Evolutionary conservation across 2,888 invertebrate species (phyloP), one percentile per base, ranked within the genome.

Genomic region (Polyommatus iphigenia): DNA sequence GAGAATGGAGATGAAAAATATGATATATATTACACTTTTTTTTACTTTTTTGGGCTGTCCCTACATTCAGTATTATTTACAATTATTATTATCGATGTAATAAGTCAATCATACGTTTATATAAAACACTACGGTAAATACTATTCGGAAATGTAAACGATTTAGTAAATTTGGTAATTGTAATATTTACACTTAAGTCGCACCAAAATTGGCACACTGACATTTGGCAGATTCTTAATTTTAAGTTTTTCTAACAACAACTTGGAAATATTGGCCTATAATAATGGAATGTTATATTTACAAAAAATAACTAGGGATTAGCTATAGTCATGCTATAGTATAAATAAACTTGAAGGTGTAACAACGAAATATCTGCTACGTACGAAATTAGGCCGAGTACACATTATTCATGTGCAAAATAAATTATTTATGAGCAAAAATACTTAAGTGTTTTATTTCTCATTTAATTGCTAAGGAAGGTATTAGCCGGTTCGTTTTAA

Each of bases 191-290:
- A 79, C 78, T 77, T 77, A 78, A 78, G 67, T 71, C 77, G 77
- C 76, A 76, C 79, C 78, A 71, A n/a, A 46, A 77, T 71, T 81
- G 80, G 80, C 81, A 81, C 79, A 50, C 79, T 54, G 67, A 72
- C 29, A 29, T 77, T 79, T 81, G 80, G 80, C 80, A 75, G 24
- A 75, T 54, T 50, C 29, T 50, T 54, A 75, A 54, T 18, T 29
- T 18, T 54, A 50, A 29, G 46, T 73, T 46, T 73, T 73, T 73
- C 20, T 41, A 46, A 13, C 36, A 41, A 46, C 29, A 29, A 32
- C 29, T 67, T 67, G 29, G 6, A 32, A 29, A 67, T 18, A 67
- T 67, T 32, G 13, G 62, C 13, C 13, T 62, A 62, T 62, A 13
- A 67, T 29, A 67, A 29, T 67, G 62, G 62, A 67, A 67, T 67